Conservation (phyloP, 2,797 vertebrate genomes). For the Danio choprae region DNA sequence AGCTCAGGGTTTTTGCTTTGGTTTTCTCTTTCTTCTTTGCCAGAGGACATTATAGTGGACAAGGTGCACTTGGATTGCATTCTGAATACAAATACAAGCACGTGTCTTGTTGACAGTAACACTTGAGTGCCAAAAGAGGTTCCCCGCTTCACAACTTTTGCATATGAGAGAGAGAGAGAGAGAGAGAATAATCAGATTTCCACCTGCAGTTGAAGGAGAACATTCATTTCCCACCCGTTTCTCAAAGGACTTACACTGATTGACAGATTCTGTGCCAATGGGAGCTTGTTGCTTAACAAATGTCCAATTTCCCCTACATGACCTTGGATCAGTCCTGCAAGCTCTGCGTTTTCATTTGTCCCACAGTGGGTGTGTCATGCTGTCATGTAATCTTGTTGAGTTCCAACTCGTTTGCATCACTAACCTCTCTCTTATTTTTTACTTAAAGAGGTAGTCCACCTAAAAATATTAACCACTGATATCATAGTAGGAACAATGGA, state of each 20-base stretch:
- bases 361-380: neutral
- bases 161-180: neutral
- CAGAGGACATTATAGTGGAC: slow-evolving; percentile 40
- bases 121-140: slow-evolving; percentile 14
- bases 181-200: neutral
- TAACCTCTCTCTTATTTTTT: slow-evolving; percentile 1
- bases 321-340: slow-evolving; percentile 27
- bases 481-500: no score
- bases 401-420: neutral
- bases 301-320: slow-evolving; percentile 20
- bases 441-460: neutral
- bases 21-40: slow-evolving; percentile 7
- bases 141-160: neutral
- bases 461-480: neutral
- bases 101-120: slow-evolving; percentile 19
- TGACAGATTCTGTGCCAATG: slow-evolving; percentile 15
- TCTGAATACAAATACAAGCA: slow-evolving; percentile 42
- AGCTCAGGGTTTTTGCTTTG: neutral
- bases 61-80: slow-evolving; percentile 28
- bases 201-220: slow-evolving; percentile 12
- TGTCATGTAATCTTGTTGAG: neutral
- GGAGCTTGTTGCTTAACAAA: slow-evolving; percentile 30
- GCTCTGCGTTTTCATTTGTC: slow-evolving; percentile 12
- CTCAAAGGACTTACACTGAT: slow-evolving; percentile 32
- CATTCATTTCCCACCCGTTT: slow-evolving; percentile 6